Percentiles rank a stretch among this genome's conserved stretches.
Conservation (phyloP, 2,888 invertebrate species). For the Nomada fabriciana region DNA sequence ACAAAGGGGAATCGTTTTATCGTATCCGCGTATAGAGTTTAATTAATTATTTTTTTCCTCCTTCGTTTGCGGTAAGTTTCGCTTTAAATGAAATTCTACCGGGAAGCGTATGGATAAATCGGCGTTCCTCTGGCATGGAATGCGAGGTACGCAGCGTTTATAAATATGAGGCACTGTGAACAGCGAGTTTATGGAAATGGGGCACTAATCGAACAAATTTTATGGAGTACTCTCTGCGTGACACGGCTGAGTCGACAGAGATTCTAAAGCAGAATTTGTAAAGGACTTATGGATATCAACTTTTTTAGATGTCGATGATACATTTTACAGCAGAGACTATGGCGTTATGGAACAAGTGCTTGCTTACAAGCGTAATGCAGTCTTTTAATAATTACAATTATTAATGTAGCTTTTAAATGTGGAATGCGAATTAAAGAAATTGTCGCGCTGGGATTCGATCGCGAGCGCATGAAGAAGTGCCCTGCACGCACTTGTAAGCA, state of each 20-base stretch:
- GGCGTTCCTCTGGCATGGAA: not conserved
- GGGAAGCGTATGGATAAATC: not conserved
- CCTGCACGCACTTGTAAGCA: too few species aligned
- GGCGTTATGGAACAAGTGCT: too few species aligned
- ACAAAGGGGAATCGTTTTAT: not conserved
- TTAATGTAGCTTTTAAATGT: too few species aligned
- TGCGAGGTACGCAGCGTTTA: not conserved
- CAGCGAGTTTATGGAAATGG: constrained; percentile 18
- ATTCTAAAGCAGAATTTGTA: too few species aligned
- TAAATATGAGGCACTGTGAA: not conserved
- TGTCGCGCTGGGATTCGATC: too few species aligned
- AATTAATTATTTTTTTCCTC: not conserved
- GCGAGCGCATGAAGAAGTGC: too few species aligned
- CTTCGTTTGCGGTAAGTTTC: not conserved
- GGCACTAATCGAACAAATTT: not conserved
- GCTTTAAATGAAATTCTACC: not conserved
- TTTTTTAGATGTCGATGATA: too few species aligned
- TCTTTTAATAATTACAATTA: too few species aligned
- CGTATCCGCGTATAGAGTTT: not conserved
- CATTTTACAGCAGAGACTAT: too few species aligned
- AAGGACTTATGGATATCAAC: too few species aligned
- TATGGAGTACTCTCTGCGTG: not conserved
- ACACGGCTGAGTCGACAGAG: not conserved
- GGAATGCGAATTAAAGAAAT: too few species aligned
- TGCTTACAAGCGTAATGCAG: too few species aligned